phyloP scores from a whole-genome alignment of 2,113 vertebrate genomes.

The Erinaceus europaeus region DNA sequence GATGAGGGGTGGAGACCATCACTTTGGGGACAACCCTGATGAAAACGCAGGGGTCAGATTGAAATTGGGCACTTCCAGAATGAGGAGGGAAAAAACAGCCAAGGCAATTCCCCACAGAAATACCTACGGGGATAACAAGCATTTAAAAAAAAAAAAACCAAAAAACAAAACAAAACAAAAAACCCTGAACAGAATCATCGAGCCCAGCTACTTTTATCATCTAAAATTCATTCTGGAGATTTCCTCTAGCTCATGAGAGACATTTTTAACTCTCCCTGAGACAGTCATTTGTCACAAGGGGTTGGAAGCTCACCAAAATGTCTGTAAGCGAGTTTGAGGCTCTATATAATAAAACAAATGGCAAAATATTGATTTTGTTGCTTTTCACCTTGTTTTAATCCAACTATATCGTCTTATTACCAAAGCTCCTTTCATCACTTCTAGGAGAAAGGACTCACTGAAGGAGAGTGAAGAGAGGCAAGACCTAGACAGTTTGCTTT shows the following conservation, averaged over 20 bases:
- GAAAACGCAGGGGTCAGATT: slow-evolving; percentile 8
- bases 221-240: slow-evolving; percentile 27
- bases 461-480: background rate
- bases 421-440: background rate
- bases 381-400: slow-evolving; percentile 33
- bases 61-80: slow-evolving; percentile 46
- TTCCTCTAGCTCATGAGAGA: slow-evolving; percentile 37
- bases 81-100: background rate
- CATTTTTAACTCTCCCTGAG: slow-evolving; percentile 25
- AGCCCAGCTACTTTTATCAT: slow-evolving; percentile 47
- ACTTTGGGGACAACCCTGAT: background rate
- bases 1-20: background rate
- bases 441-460: background rate
- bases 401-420: background rate
- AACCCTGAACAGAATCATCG: background rate
- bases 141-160: too few species aligned
- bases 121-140: slow-evolving; percentile 47
- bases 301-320: background rate
- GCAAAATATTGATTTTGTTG: slow-evolving; percentile 53
- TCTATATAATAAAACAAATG: slow-evolving; percentile 15
- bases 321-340: background rate
- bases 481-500: background rate
- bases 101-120: slow-evolving; percentile 43
- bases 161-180: too few species aligned
- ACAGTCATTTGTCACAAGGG: slow-evolving; percentile 3